These are phyloP conservation scores for Arrhopalites spinosus DNA, from an alignment of 2,888 invertebrate genomes.

Conservation along the genomic window DNA sequence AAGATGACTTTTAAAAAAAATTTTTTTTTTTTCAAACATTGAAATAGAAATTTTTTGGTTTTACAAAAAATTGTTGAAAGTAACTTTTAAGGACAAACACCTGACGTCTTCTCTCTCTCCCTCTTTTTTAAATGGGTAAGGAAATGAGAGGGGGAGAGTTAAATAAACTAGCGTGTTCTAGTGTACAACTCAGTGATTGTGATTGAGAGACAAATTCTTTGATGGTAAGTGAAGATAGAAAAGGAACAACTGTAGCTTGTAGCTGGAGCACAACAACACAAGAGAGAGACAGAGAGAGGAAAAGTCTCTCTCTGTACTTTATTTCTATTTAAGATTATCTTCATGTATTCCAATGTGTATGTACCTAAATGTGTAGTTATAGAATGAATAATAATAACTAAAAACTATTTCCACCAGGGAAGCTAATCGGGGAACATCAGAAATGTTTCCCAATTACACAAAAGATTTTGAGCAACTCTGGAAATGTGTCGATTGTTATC, in stretches of 20 bases:
- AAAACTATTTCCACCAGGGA: not conserved
- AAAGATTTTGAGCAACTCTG: slow-evolving; percentile 43
- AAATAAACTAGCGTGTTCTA: not conserved
- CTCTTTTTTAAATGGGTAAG: not conserved
- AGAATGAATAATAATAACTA: not conserved
- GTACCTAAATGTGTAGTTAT: not conserved
- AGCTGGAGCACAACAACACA: too few relatives aligned
- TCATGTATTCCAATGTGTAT: not conserved
- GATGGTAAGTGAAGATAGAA: not conserved
- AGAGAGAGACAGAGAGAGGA: too few relatives aligned
- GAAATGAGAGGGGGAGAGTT: not conserved
- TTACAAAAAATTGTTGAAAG: too few relatives aligned
- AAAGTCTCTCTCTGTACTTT: too few relatives aligned
- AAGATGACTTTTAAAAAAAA: too few relatives aligned
- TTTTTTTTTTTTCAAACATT: too few relatives aligned
- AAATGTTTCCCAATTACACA: slow-evolving; percentile 44
- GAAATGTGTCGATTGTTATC: slow-evolving; percentile 46
- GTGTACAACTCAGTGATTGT: not conserved
- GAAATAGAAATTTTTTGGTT: too few relatives aligned
- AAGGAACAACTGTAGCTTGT: too few relatives aligned
- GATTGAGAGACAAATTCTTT: slow-evolving; percentile 7
- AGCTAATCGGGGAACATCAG: slow-evolving; percentile 39
- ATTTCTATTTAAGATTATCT: too few relatives aligned
- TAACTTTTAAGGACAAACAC: not conserved
- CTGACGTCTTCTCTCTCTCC: not conserved